Conservation (phyloP, 2,113 vertebrate species). For the Lophotis ruficrista region DNA sequence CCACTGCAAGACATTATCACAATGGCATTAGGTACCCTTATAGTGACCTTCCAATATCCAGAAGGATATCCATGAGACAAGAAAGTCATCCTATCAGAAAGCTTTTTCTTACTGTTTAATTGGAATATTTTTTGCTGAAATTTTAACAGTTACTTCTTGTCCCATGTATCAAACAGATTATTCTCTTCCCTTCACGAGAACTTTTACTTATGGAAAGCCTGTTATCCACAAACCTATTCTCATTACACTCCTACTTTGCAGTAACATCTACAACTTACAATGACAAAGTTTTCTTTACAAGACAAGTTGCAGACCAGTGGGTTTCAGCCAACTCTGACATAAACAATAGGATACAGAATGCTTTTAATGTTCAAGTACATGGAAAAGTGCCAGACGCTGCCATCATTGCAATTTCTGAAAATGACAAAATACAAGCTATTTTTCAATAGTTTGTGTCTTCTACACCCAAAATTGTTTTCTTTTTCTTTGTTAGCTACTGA, state of each 20-base stretch:
- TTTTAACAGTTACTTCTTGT: background rate
- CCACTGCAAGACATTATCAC: background rate
- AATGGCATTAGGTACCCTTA: background rate
- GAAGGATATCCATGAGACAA: background rate
- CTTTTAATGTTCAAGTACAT: conserved; percentile 12
- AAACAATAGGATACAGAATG: background rate
- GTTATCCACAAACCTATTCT: background rate
- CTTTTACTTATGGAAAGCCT: background rate
- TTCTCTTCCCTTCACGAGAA: background rate
- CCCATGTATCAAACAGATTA: background rate
- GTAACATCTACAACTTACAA: background rate
- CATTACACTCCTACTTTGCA: background rate
- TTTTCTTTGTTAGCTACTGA: conserved; percentile 11
- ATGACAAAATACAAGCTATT: background rate
- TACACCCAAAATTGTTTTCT: background rate
- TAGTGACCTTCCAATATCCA: background rate
- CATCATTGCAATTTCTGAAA: conserved; percentile 16
- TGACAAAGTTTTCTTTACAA: background rate
- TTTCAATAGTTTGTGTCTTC: background rate
- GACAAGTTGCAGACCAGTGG: background rate
- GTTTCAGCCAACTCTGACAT: background rate
- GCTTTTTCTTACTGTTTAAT: background rate
- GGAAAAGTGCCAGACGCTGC: background rate
- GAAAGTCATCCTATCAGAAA: background rate
- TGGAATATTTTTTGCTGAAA: background rate